These are phyloP conservation scores for Diploscapter pachys DNA, from an alignment of 1,140 invertebrate genomes.

Conservation along the genomic window DNA sequence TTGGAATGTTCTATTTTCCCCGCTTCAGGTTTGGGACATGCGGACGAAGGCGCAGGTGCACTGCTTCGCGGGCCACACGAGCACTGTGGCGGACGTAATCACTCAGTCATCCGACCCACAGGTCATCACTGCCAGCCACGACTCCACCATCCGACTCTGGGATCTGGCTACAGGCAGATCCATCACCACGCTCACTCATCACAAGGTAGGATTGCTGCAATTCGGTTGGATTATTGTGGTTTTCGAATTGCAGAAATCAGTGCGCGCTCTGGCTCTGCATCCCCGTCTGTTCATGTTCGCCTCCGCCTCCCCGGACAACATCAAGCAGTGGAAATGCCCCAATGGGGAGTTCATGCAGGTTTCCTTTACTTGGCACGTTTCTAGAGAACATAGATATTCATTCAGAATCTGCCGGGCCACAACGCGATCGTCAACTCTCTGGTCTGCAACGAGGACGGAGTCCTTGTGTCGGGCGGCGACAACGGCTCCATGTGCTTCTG, in stretches of 20 bases:
- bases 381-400: slow-evolving; percentile 47
- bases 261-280: slow-evolving; percentile 83
- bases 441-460: slow-evolving; percentile 85
- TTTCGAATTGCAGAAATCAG: slow-evolving; percentile 71
- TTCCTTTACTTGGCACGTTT: background rate
- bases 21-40: slow-evolving; percentile 80
- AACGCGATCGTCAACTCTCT: slow-evolving; percentile 96
- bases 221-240: background rate
- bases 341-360: slow-evolving; percentile 79
- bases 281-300: slow-evolving; percentile 92
- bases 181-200: slow-evolving; percentile 90
- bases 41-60: slow-evolving; percentile 97
- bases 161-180: slow-evolving; percentile 93
- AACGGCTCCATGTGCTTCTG: slow-evolving; percentile 97
- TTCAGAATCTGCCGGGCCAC: slow-evolving; percentile 94
- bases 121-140: slow-evolving; percentile 71
- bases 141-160: slow-evolving; percentile 82
- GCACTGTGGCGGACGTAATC: slow-evolving; percentile 89
- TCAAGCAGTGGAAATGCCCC: slow-evolving; percentile 98
- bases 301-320: slow-evolving; percentile 94
- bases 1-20: slow-evolving; percentile 18
- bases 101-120: slow-evolving; percentile 87
- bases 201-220: slow-evolving; percentile 68
- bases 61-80: slow-evolving; percentile 90
- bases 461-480: slow-evolving; percentile 94